Base-by-base conservation (phyloP, 2,888 invertebrate genomes). In the Volucella bombylans region DNA sequence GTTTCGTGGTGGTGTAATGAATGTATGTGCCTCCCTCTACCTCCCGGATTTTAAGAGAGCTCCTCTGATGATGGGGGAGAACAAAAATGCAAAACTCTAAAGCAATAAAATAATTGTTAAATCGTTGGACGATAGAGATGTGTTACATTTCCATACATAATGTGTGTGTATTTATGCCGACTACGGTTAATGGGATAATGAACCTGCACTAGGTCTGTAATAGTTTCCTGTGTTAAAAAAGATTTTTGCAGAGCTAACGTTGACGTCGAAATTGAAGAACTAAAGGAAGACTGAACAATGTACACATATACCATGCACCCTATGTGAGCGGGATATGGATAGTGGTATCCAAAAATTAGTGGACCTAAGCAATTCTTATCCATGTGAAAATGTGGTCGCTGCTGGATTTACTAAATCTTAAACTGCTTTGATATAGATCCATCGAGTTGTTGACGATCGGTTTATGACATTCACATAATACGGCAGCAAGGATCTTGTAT, bases 41-140 rank as follows among this genome's bases (percentile, higher is more conserved):
- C 10, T 0, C 43, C n/a, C 31, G 9, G n/a, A 55, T 12, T 31
- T 9, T 8, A 8, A 38, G 8, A 31, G n/a, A 12, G 14, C 9
- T 9, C n/a, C 3, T 41, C 14, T 9, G 2, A 57, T 6, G 4
- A n/a, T 11, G 12, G 18, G 9, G 0, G 2, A 4, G 15, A 8
- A 12, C 47, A 69, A 69, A 10, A 6, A 9, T 43, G 9, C 10
- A 1, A 8, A n/a, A 39, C 23, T 59, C 15, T 64, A 49, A 59
- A 67, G 65, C 31, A 39, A 55, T 82, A 77, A 82, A 82, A 82
- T 77, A 61, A 77, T 67, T 71, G 54, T 77, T 71, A 41, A 54
- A 71, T 69, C 50, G 43, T 74, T 74, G 50, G 39, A 45, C 39
- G 62, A 64, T 57, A 50, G 52, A 61, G 69, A 78, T 78, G 76